Evolutionary conservation across 1,140 invertebrate genomes (phyloP), one percentile per base, ranked within the genome.

Genomic region (Hormaphis cornu): DNA sequence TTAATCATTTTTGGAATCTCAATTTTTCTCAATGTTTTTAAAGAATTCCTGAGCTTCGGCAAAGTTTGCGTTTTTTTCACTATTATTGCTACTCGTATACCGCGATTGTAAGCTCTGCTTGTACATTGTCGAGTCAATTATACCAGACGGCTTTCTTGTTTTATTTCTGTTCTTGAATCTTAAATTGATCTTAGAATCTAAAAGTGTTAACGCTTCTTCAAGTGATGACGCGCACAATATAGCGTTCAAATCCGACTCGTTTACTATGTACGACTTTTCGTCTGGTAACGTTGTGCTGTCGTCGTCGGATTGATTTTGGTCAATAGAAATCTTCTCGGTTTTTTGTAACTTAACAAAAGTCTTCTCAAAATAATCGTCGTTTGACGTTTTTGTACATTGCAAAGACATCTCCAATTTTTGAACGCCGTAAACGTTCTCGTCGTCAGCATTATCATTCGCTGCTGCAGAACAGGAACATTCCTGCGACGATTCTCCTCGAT

Each of bases 171-270:
- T 3, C 33, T 63, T 63, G 37, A 28, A 35, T 66, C 22, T 66
- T 7, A 66, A 66, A 1, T 66, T 66, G 2, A 66, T 66, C 7
- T 66, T 66, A 1, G 61, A 18, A 10, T 66, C 61, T 14, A 66
- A 35, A 6, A 66, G 7, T 1, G 42, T 33, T 12, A 66, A 33
- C 2, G 61, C 61, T 9, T 66, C 44, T 33, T 66, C 28, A 7
- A 66, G 44, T 4, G 61, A 66, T 10, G 61, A 66, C 6, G 61
- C 61, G 22, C 44, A 66, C 3, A 66, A 33, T 35, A 63, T 66
- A 8, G 61, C 61, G 18, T 66, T 66, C 14, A 66, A 35, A 20
- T 66, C 42, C 0, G 44, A 66, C 33, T 66, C 61, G 3, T 66
- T 66, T 3, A 66, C 61, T 14, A 26, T 24, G 3, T 50, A 50